Conservation (phyloP, 2,113 vertebrate species). For the Leptocoma aspasia region DNA sequence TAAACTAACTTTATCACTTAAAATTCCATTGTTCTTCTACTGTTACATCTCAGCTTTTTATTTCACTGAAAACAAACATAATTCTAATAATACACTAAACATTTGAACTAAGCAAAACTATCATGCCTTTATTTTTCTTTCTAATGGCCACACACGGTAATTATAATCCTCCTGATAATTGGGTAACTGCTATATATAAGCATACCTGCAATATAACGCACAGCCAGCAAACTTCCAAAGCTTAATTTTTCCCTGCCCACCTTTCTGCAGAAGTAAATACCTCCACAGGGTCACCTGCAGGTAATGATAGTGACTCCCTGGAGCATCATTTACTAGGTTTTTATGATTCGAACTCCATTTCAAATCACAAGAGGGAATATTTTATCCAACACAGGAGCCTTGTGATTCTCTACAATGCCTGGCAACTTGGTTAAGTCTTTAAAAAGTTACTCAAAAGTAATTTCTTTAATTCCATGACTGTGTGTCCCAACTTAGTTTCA, state of each 20-base stretch:
- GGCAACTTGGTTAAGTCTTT: not conserved
- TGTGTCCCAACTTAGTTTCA: not conserved
- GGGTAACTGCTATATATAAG: not conserved
- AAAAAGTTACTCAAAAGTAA: not conserved
- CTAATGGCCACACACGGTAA: not conserved
- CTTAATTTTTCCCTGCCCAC: constrained; percentile 3
- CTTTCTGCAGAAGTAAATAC: not conserved
- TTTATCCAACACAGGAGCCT: not conserved
- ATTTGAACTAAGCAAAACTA: constrained; percentile 1
- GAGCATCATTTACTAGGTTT: not conserved
- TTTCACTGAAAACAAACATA: not conserved
- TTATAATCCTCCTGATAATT: not conserved
- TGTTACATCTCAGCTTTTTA: not conserved
- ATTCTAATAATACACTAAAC: not conserved
- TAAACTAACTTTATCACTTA: not conserved
- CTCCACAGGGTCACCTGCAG: not conserved
- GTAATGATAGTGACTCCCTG: not conserved
- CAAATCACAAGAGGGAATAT: not conserved
- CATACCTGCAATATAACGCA: not conserved
- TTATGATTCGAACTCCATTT: not conserved
- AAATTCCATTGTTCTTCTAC: not conserved
- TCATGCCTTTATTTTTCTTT: not conserved
- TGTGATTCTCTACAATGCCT: not conserved
- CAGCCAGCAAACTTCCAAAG: not conserved
- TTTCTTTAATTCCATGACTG: not conserved